Base-by-base conservation (phyloP, 2,113 vertebrate genomes). In the Cacatua alba region DNA sequence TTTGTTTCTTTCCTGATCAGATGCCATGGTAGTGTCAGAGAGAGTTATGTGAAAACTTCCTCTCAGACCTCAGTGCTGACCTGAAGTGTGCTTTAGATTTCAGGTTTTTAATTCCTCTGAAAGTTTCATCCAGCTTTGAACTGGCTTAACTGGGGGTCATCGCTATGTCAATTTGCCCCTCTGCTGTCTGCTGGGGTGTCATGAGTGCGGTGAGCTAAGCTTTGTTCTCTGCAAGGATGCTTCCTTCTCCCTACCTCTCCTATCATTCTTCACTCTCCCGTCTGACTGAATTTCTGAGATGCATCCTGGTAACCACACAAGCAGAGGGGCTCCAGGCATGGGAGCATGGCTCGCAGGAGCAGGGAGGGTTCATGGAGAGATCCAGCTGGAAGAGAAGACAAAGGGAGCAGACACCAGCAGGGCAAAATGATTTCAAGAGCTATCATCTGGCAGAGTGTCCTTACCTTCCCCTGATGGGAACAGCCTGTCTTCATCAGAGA, bases 211-310 rank as follows among this genome's bases (percentile, higher is more conserved):
- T 60, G 57, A 29, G n/a, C n/a, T 46, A 59, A 89, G 25, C 20
- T 12, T 19, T 0, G 0, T 37, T 60, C 21, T 46, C 48, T 16
- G 9, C 80, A 69, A 77, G n/a, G 53, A n/a, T 46, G 39, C 15
- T 41, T 89, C 2, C 0, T 65, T 65, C 51, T 93, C 28, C 33
- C 24, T 19, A 5, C 6, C 17, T 11, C 43, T 70, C 37, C 71
- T 87, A 3, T 8, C 16, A 13, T n/a, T 60, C 48, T 17, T 63
- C 62, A 23, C 35, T 64, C 48, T 72, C 51, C 25, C 11, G 21
- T 11, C 55, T 35, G 39, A 52, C 44, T 76, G 67, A 25, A 65
- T 52, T 76, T 64, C 82, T 57, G 60, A 86, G 59, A 52, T 55
- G 26, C 19, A 21, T n/a, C 44, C 33, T 39, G 19, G 43, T 44